Evolutionary conservation across 2,113 vertebrate species (phyloP).

Genomic region (Beaufortia kweichowensis): DNA sequence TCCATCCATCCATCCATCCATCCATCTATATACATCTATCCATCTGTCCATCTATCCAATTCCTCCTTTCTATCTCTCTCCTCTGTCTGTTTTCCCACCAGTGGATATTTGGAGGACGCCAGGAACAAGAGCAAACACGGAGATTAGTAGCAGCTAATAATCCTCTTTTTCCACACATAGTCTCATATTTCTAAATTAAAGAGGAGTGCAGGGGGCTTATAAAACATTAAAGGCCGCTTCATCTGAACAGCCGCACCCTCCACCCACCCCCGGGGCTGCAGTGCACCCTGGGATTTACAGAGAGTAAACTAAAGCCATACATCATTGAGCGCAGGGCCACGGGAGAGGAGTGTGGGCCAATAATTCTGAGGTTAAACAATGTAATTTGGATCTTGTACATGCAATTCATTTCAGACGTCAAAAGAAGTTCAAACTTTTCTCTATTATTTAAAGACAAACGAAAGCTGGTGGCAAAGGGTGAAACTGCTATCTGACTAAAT

Average conservation of each 20-base stretch:
- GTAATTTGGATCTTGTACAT: conserved; percentile 79
- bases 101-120: conserved; percentile 63
- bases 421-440: conserved; percentile 68
- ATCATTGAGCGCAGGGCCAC: conserved; percentile 69
- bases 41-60: background rate
- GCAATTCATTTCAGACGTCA: conserved; percentile 78
- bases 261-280: conserved; percentile 60
- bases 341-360: conserved; percentile 70
- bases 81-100: conserved; percentile 57
- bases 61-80: background rate
- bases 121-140: conserved; percentile 42
- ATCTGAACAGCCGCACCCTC: conserved; percentile 51
- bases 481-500: conserved; percentile 1
- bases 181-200: conserved; percentile 78
- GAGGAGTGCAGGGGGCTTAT: conserved; percentile 70
- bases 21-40: background rate
- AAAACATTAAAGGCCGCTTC: conserved; percentile 72
- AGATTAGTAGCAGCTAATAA: conserved; percentile 75
- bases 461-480: conserved; percentile 58
- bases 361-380: conserved; percentile 83
- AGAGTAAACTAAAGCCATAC: conserved; percentile 77
- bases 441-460: conserved; percentile 62
- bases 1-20: background rate
- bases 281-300: conserved; percentile 72
- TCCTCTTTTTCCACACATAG: conserved; percentile 69